These are phyloP conservation scores for Coenonympha arcania DNA, from an alignment of 2,888 invertebrate genomes.

Conservation along the genomic window DNA sequence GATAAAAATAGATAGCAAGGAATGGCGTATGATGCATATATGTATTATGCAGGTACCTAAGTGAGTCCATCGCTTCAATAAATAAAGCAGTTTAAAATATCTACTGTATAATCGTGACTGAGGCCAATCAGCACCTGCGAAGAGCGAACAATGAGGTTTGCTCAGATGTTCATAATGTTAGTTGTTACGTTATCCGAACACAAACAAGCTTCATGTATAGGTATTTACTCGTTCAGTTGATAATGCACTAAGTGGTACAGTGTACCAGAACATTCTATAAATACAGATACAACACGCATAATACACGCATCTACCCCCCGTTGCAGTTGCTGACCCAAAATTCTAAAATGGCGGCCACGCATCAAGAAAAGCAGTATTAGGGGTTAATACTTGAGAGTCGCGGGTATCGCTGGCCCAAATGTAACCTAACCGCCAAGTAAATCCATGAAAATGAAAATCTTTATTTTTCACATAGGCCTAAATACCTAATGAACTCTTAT, in stretches of 20 bases:
- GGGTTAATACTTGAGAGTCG: too few relatives aligned
- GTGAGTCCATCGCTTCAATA: background rate
- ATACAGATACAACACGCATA: too few relatives aligned
- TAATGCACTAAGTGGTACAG: background rate
- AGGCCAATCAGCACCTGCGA: conserved; percentile 24
- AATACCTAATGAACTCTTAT: too few relatives aligned
- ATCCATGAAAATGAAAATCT: too few relatives aligned
- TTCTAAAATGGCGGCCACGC: too few relatives aligned
- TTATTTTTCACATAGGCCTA: too few relatives aligned
- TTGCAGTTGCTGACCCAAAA: too few relatives aligned
- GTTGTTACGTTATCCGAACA: conserved; percentile 13
- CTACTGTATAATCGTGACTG: conserved; percentile 23
- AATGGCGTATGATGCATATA: background rate
- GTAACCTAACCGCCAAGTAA: too few relatives aligned
- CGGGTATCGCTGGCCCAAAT: too few relatives aligned
- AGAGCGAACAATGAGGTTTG: conserved; percentile 30
- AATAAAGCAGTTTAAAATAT: conserved; percentile 17
- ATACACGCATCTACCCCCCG: too few relatives aligned
- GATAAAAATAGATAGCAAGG: too few relatives aligned
- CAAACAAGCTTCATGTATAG: conserved; percentile 3
- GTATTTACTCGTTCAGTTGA: background rate
- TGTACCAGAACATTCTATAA: background rate
- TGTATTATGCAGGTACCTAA: background rate
- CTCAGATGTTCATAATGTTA: conserved; percentile 23
- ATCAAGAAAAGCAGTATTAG: too few relatives aligned